Conservation (phyloP, 2,888 invertebrate species). For the Caenorhabditis doughertyi region DNA sequence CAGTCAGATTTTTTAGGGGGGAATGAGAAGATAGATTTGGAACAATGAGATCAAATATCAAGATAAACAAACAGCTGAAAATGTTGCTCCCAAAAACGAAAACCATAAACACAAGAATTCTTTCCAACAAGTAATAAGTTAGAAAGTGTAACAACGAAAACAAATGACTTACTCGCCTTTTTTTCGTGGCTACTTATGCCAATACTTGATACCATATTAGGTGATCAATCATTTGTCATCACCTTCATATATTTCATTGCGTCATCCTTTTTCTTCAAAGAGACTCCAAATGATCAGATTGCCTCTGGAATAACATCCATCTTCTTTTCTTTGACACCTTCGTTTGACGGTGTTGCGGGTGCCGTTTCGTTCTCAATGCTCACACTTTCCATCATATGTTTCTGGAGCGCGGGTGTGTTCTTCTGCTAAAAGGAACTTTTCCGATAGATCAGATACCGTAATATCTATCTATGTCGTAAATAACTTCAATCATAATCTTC, state of each 20-base stretch:
- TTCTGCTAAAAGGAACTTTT: too few species aligned
- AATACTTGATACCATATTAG: constrained; percentile 1
- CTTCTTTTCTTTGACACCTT: neutral
- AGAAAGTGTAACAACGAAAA: neutral
- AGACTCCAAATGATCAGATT: neutral
- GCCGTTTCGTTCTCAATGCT: neutral
- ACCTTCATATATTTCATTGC: neutral
- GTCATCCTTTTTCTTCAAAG: constrained; percentile 4
- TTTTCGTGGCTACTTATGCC: neutral
- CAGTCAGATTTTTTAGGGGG: neutral
- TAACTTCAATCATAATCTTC: neutral
- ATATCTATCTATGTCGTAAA: too few species aligned
- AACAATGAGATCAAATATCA: neutral
- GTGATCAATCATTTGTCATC: constrained; percentile 45
- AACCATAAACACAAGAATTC: constrained; percentile 2
- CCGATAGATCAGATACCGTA: neutral
- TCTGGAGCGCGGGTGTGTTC: too few species aligned
- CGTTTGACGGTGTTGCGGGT: neutral
- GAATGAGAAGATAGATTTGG: neutral
- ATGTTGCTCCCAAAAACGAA: neutral
- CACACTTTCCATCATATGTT: constrained; percentile 30
- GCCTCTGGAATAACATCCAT: constrained; percentile 8
- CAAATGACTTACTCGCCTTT: neutral
- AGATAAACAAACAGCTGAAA: neutral
- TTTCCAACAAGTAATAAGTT: too few species aligned